Conservation (phyloP, 2,797 vertebrate species). For the Manis pentadactyla region DNA sequence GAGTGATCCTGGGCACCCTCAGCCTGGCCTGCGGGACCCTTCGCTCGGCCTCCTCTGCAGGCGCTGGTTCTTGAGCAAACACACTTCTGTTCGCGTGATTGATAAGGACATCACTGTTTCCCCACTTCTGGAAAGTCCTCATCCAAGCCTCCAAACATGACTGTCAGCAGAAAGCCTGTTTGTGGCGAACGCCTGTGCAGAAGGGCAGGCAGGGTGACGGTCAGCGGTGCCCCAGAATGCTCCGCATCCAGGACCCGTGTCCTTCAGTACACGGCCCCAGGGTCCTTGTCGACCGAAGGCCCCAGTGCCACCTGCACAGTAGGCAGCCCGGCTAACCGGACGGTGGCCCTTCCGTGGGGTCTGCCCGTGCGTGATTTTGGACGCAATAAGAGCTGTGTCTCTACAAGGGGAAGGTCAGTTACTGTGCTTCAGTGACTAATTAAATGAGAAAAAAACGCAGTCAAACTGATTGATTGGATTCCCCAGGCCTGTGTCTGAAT, state of each 20-base stretch:
- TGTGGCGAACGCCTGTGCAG: too few relatives aligned
- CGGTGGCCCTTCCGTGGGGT: rapidly evolving
- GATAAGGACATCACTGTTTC: too few relatives aligned
- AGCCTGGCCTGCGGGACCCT: rapidly evolving
- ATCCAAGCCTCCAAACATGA: rapidly evolving
- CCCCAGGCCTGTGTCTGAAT: not conserved
- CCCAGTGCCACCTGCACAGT: rapidly evolving
- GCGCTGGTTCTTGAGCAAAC: not conserved
- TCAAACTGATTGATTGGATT: not conserved
- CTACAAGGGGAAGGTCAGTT: not conserved
- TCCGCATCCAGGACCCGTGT: not conserved
- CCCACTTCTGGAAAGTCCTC: too few relatives aligned
- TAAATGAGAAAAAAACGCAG: not conserved
- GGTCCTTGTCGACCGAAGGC: rapidly evolving
- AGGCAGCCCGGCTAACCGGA: not conserved
- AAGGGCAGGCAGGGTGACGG: too few relatives aligned
- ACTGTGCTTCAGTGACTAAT: not conserved
- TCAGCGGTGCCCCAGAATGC: too few relatives aligned
- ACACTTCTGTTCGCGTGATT: rapidly evolving
- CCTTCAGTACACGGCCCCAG: rapidly evolving
- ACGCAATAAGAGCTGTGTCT: not conserved
- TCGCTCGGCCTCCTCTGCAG: rapidly evolving
- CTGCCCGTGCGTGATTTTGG: not conserved
- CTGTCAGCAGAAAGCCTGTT: rapidly evolving
- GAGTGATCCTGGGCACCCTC: rapidly evolving